Percentiles rank a stretch among this genome's conserved stretches.
Conservation (phyloP, 2,888 invertebrate species). For the Deilephila porcellus region DNA sequence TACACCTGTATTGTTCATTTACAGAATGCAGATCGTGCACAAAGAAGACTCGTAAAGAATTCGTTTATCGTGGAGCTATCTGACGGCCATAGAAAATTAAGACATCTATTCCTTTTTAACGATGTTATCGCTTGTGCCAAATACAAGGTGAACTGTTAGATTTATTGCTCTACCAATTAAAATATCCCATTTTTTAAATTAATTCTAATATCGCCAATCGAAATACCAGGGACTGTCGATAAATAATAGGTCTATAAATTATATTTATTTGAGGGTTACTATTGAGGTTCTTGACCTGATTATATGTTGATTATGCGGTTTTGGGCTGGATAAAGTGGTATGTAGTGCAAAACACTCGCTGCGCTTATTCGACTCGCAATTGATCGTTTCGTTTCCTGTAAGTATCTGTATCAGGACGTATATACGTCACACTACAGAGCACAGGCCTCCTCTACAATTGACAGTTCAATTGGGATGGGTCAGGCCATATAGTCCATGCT, state of each 20-base stretch:
- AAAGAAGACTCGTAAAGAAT: slow-evolving; percentile 95
- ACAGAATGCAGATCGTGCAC: slow-evolving; percentile 91
- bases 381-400: too few relatives aligned
- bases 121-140: slow-evolving; percentile 98
- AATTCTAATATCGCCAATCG: not conserved
- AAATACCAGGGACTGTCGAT: not conserved
- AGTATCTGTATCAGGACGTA: too few relatives aligned
- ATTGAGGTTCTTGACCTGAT: slow-evolving; percentile 23
- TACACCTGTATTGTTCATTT: slow-evolving; percentile 39
- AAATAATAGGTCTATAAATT: too few relatives aligned
- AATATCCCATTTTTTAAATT: not conserved
- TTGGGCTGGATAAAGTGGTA: too few relatives aligned
- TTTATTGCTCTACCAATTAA: not conserved
- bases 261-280: not conserved
- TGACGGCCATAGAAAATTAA: slow-evolving; percentile 94
- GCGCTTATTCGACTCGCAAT: too few relatives aligned
- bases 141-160: slow-evolving; percentile 87
- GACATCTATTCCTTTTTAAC: slow-evolving; percentile 97
- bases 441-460: too few relatives aligned
- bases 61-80: slow-evolving; percentile 97
- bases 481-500: too few relatives aligned
- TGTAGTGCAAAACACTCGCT: too few relatives aligned
- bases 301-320: too few relatives aligned
- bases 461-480: too few relatives aligned
- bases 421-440: too few relatives aligned